Evolutionary conservation across 2,113 vertebrate genomes (phyloP).

Genomic region (Astatoreochromis straeleni): DNA sequence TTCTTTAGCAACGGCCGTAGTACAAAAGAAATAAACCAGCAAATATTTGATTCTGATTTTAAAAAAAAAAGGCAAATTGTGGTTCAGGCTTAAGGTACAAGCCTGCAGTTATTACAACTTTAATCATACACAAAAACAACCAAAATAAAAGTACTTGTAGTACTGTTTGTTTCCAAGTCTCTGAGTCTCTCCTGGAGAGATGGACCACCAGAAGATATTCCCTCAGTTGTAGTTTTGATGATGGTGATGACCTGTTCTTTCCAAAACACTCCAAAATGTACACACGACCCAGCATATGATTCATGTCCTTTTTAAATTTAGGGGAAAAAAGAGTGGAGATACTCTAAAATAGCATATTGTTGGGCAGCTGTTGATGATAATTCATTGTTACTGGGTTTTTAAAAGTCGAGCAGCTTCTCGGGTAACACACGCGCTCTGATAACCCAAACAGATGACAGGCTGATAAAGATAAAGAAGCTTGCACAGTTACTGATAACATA

Average conservation of each 20-base stretch:
- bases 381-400: not conserved
- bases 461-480: not conserved
- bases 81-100: not conserved
- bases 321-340: rapidly evolving
- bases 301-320: not conserved
- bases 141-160: not conserved
- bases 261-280: not conserved
- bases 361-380: not conserved
- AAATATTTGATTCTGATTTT: not conserved
- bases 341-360: not conserved
- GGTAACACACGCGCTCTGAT: not conserved
- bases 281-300: rapidly evolving
- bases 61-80: not conserved
- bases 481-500: not conserved
- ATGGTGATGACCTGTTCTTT: not conserved
- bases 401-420: not conserved
- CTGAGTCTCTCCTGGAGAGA: not conserved
- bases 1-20: rapidly evolving
- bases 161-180: not conserved
- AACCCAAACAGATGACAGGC: not conserved
- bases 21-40: rapidly evolving
- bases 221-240: not conserved
- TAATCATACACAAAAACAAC: not conserved
- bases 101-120: not conserved
- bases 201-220: not conserved